phyloP scores from a whole-genome alignment of 2,888 invertebrate species.

The Agrochola litura region DNA sequence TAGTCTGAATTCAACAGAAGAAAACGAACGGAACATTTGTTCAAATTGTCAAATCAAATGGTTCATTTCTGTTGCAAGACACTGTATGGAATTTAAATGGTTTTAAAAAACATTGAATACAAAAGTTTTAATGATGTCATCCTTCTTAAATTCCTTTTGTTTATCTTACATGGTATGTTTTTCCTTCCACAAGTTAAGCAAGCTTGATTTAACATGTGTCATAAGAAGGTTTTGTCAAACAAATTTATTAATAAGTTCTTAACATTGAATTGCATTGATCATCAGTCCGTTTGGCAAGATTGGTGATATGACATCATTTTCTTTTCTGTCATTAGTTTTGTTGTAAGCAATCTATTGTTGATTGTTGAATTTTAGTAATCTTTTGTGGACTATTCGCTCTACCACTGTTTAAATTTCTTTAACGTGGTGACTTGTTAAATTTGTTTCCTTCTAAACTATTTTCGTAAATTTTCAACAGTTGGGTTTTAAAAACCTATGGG shows the following conservation, averaged over 20 bases:
- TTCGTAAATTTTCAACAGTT: neutral
- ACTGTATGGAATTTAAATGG: neutral
- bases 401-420: neutral
- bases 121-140: conserved; percentile 52
- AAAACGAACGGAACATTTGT: neutral
- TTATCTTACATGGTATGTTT: conserved; percentile 49
- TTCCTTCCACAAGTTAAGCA: conserved; percentile 31
- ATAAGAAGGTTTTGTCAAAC: conserved; percentile 33
- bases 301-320: conserved; percentile 28
- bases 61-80: neutral
- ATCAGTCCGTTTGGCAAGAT: neutral
- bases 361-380: neutral
- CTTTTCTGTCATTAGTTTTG: neutral
- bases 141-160: conserved; percentile 43
- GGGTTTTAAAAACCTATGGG: neutral
- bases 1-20: neutral
- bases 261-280: conserved; percentile 19
- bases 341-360: neutral
- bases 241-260: conserved; percentile 30
- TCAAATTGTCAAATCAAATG: neutral
- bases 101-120: conserved; percentile 12
- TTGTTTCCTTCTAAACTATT: neutral
- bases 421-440: no score
- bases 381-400: neutral
- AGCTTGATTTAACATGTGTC: conserved; percentile 48